Conservation (phyloP, 2,113 vertebrate species). For the Bathybates hornii region DNA sequence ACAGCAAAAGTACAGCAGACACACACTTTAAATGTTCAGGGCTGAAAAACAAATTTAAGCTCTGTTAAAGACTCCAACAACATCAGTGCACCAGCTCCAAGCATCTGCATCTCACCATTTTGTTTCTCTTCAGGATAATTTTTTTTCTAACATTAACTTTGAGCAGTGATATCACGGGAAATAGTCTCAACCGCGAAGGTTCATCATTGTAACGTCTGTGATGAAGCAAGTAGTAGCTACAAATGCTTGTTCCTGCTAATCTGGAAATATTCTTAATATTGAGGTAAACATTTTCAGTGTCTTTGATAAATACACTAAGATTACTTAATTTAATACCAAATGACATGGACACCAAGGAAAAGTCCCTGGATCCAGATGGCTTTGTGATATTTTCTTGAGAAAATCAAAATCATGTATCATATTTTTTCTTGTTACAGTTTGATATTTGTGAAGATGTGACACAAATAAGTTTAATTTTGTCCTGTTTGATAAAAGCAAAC, state of each 20-base stretch:
- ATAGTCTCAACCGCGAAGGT: neutral
- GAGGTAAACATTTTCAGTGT: neutral
- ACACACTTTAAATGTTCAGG: neutral
- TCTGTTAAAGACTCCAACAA: neutral
- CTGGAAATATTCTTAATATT: neutral
- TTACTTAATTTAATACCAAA: neutral
- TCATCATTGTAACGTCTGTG: neutral
- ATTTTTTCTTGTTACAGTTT: neutral
- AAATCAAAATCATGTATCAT: neutral
- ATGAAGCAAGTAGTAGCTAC: neutral
- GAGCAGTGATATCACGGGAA: fast-evolving
- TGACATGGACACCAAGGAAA: neutral
- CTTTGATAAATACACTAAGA: neutral
- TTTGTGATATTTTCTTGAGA: neutral
- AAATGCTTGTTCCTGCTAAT: neutral
- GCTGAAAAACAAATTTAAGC: neutral
- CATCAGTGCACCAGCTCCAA: neutral
- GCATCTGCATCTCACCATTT: neutral
- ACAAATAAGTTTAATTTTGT: neutral
- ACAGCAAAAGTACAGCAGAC: neutral
- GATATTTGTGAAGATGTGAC: neutral
- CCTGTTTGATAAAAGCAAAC: neutral
- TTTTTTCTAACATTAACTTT: neutral
- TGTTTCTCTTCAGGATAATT: neutral
- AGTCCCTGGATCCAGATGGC: neutral